Percentiles rank a stretch among this genome's conserved stretches.
Evolutionary conservation across 2,797 vertebrate species (phyloP).

Genomic region (Sebastes wilsoni): DNA sequence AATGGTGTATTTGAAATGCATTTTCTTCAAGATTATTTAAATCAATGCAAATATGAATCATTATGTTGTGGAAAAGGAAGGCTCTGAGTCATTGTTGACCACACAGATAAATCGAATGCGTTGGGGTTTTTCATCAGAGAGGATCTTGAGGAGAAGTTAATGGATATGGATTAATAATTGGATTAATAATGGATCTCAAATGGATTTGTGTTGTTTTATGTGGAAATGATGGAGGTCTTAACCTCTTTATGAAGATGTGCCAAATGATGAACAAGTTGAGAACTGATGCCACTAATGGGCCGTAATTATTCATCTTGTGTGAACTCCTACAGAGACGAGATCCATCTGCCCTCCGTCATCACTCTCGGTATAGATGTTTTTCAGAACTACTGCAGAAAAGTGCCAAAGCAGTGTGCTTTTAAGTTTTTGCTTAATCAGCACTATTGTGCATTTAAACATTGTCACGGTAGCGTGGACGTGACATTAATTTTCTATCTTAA

Average conservation of each 20-base stretch:
- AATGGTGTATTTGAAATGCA: neutral
- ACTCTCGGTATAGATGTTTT: neutral
- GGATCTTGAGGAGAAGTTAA: neutral
- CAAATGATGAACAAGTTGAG: conserved; percentile 28
- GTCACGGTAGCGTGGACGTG: neutral
- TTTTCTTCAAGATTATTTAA: neutral
- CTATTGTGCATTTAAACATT: conserved; percentile 3
- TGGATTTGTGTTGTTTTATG: neutral
- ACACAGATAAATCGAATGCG: neutral
- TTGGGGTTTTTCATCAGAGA: neutral
- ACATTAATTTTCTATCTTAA: conserved; percentile 20
- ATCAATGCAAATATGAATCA: neutral
- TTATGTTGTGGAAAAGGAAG: neutral
- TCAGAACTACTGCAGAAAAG: neutral
- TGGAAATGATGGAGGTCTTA: neutral
- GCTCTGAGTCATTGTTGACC: neutral
- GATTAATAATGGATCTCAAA: neutral
- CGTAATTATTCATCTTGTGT: conserved; percentile 22
- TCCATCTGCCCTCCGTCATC: conserved; percentile 10
- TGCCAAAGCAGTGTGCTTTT: neutral
- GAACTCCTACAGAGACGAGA: conserved; percentile 7
- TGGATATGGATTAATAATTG: neutral
- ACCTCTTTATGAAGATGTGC: neutral
- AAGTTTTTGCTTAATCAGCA: neutral
- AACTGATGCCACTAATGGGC: conserved; percentile 26